Conservation (phyloP, 2,113 vertebrate genomes). For the Microcebus jonahi region DNA sequence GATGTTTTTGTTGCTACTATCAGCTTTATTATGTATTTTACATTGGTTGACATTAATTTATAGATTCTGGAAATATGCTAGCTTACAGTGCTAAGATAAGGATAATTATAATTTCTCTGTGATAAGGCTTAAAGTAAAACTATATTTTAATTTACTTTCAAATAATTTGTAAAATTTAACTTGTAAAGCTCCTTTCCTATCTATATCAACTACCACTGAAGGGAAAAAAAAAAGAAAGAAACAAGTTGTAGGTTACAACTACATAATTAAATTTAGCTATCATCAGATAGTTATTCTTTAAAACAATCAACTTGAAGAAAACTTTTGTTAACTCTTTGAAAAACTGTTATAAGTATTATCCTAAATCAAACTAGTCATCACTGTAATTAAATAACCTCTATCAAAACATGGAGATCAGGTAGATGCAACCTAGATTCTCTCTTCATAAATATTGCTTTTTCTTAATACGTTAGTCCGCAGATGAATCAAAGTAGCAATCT, state of each 20-base stretch:
- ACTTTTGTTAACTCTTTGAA: neutral
- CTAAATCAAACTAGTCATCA: neutral
- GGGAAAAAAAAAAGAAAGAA: neutral
- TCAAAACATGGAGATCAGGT: neutral
- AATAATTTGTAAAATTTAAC: slow-evolving; percentile 38
- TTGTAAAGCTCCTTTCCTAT: slow-evolving; percentile 9
- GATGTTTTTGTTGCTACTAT: neutral
- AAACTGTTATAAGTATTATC: neutral
- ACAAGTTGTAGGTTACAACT: neutral
- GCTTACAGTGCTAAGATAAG: neutral
- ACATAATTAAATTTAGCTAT: slow-evolving; percentile 1
- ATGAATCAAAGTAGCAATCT: neutral
- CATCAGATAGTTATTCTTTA: neutral
- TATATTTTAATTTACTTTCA: slow-evolving; percentile 7
- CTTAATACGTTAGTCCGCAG: neutral
- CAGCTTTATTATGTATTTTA: slow-evolving; percentile 38
- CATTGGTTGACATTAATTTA: neutral
- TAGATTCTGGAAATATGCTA: slow-evolving; percentile 36
- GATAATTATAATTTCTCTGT: slow-evolving; percentile 20
- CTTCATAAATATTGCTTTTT: neutral
- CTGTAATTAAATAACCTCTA: neutral
- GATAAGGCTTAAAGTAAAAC: slow-evolving; percentile 18
- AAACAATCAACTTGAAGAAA: neutral
- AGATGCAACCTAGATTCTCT: neutral
- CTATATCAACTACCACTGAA: neutral